phyloP scores from a whole-genome alignment of 2,797 vertebrate species.

The Pygocentrus nattereri region DNA sequence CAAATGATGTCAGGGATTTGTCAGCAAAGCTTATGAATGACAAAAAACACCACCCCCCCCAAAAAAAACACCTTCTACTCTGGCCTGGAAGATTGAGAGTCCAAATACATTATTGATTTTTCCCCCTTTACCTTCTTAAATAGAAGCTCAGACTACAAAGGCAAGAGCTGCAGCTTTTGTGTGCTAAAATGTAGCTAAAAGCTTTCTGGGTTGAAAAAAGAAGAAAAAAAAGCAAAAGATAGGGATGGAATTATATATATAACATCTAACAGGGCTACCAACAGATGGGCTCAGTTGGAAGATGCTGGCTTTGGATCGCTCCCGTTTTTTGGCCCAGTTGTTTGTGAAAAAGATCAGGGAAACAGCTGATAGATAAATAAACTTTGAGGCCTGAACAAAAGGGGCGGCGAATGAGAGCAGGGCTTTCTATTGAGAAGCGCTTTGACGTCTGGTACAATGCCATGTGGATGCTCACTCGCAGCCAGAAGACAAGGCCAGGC shows the following conservation, averaged over 20 bases:
- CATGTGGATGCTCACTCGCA: slow-evolving; percentile 64
- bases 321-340: slow-evolving; percentile 67
- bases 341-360: slow-evolving; percentile 80
- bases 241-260: slow-evolving; percentile 51
- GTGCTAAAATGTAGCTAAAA: slow-evolving; percentile 96
- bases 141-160: slow-evolving; percentile 93
- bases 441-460: slow-evolving; percentile 67
- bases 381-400: slow-evolving; percentile 78
- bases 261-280: slow-evolving; percentile 81
- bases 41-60: slow-evolving; percentile 83
- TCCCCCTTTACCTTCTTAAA: slow-evolving; percentile 88
- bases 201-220: slow-evolving; percentile 86
- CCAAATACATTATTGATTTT: slow-evolving; percentile 96
- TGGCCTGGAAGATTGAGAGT: slow-evolving; percentile 92
- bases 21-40: slow-evolving; percentile 97
- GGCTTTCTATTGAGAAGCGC: slow-evolving; percentile 64
- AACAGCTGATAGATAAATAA: slow-evolving; percentile 79
- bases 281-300: slow-evolving; percentile 74
- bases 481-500: slow-evolving; percentile 64
- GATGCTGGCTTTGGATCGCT: slow-evolving; percentile 70
- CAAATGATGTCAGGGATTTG: slow-evolving; percentile 99
- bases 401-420: slow-evolving; percentile 63
- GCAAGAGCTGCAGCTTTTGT: slow-evolving; percentile 92
- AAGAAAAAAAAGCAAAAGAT: slow-evolving; percentile 40
- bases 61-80: slow-evolving; percentile 85